Evolutionary conservation across 2,797 vertebrate genomes (phyloP), one percentile per base, ranked within the genome.

Genomic region (Pempheris klunzingeri): DNA sequence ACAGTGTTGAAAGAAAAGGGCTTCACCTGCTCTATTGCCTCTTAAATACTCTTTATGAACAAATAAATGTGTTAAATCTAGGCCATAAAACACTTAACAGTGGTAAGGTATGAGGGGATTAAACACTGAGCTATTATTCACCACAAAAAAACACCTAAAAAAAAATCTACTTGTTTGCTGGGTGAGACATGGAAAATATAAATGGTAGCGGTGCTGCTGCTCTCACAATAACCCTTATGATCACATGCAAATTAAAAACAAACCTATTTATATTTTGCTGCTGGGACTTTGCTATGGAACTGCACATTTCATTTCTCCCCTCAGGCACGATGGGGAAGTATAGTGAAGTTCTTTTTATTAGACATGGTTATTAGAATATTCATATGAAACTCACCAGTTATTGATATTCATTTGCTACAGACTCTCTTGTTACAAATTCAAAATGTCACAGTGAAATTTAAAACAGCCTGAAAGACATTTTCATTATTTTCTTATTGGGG

Each of bases 221-320:
- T 85, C 78, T 71, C 81, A 88, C 77, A 93, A 90, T 91, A 93
- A 87, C 90, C 86, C 86, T 82, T 74, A 82, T 90, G 88, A 92
- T 91, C 85, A 81, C 84, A 92, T 93, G 90, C 90, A 92, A 92
- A 94, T 93, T 78, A 91, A 93, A 94, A 93, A 90, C 87, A 92
- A 92, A 91, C 84, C 85, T 88, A 91, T 93, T 93, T 92, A 87
- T 90, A 92, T 91, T 86, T 87, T 57, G 73, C 79, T 77, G 77
- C 81, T 82, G 86, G 81, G 85, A 84, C 79, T 83, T 28, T 47
- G 58, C 74, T 71, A 57, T 80, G 74, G 80, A 90, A 9, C 76
- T 62, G 70, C 76, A 83, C 28, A 20, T 86, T 88, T 90, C 63
- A 86, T 87, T 92, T 87, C 71, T 76, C 73, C 84, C 87, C 80